Percentiles rank a stretch among this genome's conserved stretches.
phyloP scores from a whole-genome alignment of 2,797 vertebrate genomes.

The Enteromius trimaculatus region DNA sequence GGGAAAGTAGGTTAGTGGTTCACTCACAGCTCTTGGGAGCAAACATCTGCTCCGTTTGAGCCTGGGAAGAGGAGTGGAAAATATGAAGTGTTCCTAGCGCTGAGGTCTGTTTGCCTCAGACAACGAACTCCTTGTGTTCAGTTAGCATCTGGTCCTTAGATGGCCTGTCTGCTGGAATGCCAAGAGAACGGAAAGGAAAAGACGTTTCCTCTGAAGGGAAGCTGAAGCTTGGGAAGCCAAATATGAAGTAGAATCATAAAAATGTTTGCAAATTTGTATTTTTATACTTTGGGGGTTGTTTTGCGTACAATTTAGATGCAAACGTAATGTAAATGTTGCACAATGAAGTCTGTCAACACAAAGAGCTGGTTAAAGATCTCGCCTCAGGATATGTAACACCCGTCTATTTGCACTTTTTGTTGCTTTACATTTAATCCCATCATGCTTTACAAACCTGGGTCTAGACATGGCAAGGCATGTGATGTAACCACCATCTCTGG shows the following conservation, averaged over 20 bases:
- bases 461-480: background rate
- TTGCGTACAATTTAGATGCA: background rate
- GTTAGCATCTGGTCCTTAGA: conserved; percentile 35
- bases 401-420: background rate
- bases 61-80: conserved; percentile 30
- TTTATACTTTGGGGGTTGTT: background rate
- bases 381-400: background rate
- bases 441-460: background rate
- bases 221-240: background rate
- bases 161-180: conserved; percentile 28
- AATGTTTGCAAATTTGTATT: background rate
- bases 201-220: conserved; percentile 11
- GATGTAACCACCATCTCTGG: background rate
- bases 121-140: conserved; percentile 33
- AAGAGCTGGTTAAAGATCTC: background rate
- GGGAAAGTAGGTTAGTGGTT: conserved; percentile 44
- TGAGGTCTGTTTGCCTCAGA: conserved; percentile 15
- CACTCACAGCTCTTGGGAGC: conserved; percentile 27
- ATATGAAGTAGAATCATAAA: background rate
- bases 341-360: background rate
- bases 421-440: background rate
- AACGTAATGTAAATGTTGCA: background rate
- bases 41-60: conserved; percentile 46
- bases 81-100: conserved; percentile 15
- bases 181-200: conserved; percentile 19